A percentile compares a stretch with the other conserved stretches of the same genome.
phyloP scores from a whole-genome alignment of 1,140 invertebrate genomes.

The Drosophila sp. region DNA sequence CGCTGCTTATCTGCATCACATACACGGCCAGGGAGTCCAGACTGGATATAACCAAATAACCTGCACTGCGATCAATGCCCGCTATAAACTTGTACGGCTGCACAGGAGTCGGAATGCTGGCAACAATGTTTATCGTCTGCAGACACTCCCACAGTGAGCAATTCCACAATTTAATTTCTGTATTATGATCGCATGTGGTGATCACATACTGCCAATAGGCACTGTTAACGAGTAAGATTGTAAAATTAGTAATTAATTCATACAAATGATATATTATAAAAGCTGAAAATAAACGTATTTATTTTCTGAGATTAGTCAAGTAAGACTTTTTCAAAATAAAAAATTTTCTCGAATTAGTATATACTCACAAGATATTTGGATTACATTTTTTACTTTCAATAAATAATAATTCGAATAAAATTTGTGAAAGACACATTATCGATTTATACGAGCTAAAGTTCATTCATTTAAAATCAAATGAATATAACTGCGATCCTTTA shows the following conservation, averaged over 20 bases:
- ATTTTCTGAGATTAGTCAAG: too few relatives aligned
- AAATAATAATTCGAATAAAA: too few relatives aligned
- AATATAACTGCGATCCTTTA: not conserved
- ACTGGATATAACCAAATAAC: conserved; percentile 94
- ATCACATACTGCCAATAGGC: conserved; percentile 95
- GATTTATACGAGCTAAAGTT: too few relatives aligned
- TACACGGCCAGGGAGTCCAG: conserved; percentile 91
- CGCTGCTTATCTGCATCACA: conserved; percentile 89
- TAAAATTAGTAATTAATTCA: too few relatives aligned
- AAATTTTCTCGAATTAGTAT: too few relatives aligned
- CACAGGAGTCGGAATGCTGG: conserved; percentile 66
- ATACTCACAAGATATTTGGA: too few relatives aligned
- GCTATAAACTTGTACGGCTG: conserved; percentile 87
- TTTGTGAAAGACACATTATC: too few relatives aligned
- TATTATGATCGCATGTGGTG: conserved; percentile 95
- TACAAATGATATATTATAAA: not conserved
- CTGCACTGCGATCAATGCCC: conserved; percentile 91
- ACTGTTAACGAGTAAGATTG: conserved; percentile 32
- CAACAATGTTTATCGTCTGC: conserved; percentile 91
- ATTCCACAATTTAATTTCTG: conserved; percentile 96
- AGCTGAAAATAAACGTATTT: not conserved
- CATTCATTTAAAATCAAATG: too few relatives aligned
- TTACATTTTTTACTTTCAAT: too few relatives aligned
- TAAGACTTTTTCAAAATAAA: too few relatives aligned
- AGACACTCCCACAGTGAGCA: conserved; percentile 96